A percentile compares a stretch with the other conserved stretches of the same genome.
Conservation (phyloP, 1,140 invertebrate genomes). For the Aphaenogaster floridana region DNA sequence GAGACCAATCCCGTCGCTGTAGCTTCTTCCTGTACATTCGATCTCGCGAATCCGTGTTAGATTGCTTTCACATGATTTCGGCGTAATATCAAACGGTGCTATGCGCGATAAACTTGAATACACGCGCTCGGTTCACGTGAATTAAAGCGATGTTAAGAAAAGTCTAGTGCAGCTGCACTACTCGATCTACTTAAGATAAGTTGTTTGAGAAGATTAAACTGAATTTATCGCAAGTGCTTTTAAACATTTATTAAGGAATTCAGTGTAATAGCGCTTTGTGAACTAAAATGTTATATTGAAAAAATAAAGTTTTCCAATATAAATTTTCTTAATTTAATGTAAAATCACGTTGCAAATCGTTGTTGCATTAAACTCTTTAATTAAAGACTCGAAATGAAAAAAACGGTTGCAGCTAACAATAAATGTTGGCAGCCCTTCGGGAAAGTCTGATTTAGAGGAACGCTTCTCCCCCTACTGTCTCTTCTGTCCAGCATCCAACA, state of each 20-base stretch:
- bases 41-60: not conserved
- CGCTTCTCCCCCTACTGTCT: not conserved
- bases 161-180: not conserved
- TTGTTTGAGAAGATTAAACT: not conserved
- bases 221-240: not conserved
- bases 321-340: not conserved
- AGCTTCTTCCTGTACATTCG: not conserved
- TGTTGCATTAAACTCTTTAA: not conserved
- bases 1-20: conserved; percentile 2
- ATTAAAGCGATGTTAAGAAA: not conserved
- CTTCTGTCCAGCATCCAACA: not conserved
- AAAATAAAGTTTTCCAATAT: not conserved
- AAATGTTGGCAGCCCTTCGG: not conserved
- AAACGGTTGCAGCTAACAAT: not conserved
- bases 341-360: not conserved
- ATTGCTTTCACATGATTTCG: not conserved
- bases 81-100: not conserved
- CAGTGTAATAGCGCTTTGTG: too few relatives aligned
- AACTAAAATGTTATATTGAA: not conserved
- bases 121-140: not conserved
- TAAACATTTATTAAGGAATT: not conserved
- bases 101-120: not conserved
- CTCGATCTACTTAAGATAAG: not conserved
- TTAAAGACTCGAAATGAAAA: not conserved
- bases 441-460: not conserved